Conservation (phyloP, 2,113 vertebrate genomes). For the Onychostoma macrolepis region DNA sequence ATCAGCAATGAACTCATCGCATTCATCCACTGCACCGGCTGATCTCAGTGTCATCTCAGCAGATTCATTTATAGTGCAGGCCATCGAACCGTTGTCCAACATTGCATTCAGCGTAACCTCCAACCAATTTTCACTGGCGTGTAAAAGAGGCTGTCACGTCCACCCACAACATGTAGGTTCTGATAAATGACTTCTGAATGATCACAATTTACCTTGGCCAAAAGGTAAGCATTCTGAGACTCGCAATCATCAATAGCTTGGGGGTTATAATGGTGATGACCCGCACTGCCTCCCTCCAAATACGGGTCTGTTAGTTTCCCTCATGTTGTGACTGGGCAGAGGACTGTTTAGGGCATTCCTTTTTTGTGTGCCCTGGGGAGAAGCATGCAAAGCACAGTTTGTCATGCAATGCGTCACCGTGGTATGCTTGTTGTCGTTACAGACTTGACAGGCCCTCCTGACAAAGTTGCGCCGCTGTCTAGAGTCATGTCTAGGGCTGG, state of each 20-base stretch:
- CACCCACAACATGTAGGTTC: background rate
- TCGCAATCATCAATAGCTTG: background rate
- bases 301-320: slow-evolving; percentile 30
- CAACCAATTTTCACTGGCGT: no score
- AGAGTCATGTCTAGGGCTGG: no score
- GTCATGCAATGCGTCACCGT: slow-evolving; percentile 18
- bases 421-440: slow-evolving; percentile 26
- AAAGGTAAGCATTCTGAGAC: background rate
- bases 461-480: no score
- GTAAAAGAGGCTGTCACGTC: no score
- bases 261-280: slow-evolving; percentile 1
- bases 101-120: no score
- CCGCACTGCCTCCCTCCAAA: slow-evolving; percentile 19
- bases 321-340: background rate
- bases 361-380: slow-evolving; percentile 35
- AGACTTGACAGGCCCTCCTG: slow-evolving; percentile 10
- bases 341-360: background rate
- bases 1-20: no score
- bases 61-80: no score
- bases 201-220: background rate
- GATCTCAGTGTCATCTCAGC: no score
- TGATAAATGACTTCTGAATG: slow-evolving; percentile 29
- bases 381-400: slow-evolving; percentile 30
- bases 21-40: no score
- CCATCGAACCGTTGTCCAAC: no score